Evolutionary conservation across 2,888 invertebrate species (phyloP).

Genomic region (Ophion slaviceki): DNA sequence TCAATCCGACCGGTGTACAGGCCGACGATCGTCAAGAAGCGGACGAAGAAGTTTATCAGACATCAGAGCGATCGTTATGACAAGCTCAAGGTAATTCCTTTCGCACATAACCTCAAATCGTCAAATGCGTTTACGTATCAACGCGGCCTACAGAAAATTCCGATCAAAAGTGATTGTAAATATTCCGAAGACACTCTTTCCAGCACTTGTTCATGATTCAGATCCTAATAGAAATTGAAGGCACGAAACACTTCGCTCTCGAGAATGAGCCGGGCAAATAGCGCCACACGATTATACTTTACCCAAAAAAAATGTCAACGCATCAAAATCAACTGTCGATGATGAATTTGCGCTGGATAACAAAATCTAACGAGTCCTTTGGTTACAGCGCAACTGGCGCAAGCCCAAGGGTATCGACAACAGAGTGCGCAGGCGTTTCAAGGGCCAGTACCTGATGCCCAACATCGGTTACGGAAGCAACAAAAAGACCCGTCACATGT

Average conservation of each 20-base stretch:
- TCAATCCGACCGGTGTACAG: conserved; percentile 95
- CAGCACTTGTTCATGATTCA: no score
- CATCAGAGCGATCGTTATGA: conserved; percentile 99
- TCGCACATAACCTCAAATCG: conserved; percentile 72
- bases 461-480: conserved; percentile 99
- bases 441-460: conserved; percentile 99
- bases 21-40: conserved; percentile 97
- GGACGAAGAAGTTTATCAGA: conserved; percentile 98
- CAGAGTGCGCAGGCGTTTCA: conserved; percentile 99
- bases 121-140: not conserved
- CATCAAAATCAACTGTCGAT: not conserved
- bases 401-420: conserved; percentile 99
- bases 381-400: conserved; percentile 95
- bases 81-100: conserved; percentile 91
- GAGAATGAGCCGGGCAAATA: no score
- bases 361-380: conserved; percentile 38
- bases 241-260: no score
- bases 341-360: conserved; percentile 1
- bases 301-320: not conserved
- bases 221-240: no score
- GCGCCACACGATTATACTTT: no score
- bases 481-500: conserved; percentile 97
- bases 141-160: not conserved
- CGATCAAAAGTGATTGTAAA: not conserved
- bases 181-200: no score